Evolutionary conservation across 2,888 invertebrate species (phyloP).

Genomic region (Oscheius sp.): DNA sequence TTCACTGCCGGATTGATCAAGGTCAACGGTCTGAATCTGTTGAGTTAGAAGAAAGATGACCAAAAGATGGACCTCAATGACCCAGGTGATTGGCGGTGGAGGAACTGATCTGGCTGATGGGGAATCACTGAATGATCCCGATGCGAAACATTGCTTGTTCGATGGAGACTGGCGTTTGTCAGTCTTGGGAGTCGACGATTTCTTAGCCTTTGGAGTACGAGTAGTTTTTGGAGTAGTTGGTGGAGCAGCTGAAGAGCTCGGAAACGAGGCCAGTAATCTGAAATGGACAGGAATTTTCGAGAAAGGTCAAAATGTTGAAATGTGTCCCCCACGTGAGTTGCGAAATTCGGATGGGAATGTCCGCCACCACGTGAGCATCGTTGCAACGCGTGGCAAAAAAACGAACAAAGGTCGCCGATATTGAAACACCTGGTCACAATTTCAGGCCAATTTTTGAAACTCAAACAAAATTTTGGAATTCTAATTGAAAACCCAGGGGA

Average conservation of each 20-base stretch:
- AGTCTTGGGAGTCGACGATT: neutral
- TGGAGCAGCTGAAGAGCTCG: neutral
- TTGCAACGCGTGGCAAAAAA: neutral
- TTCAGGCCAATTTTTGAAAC: too few relatives aligned
- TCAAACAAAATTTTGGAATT: too few relatives aligned
- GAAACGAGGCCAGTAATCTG: slow-evolving; percentile 12
- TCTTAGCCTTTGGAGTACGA: neutral
- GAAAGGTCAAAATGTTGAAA: neutral
- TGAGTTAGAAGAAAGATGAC: neutral
- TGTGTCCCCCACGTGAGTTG: neutral
- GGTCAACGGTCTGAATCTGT: neutral
- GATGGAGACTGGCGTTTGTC: slow-evolving; percentile 17
- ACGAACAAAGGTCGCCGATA: neutral
- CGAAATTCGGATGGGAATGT: neutral
- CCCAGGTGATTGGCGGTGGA: slow-evolving; percentile 11
- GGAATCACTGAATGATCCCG: slow-evolving; percentile 13
- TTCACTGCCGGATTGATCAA: slow-evolving; percentile 19
- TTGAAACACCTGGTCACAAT: too few relatives aligned
- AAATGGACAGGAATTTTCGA: neutral
- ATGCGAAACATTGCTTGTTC: slow-evolving; percentile 18
- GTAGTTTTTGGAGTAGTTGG: slow-evolving; percentile 6
- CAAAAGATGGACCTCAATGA: neutral
- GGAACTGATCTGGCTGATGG: slow-evolving; percentile 20
- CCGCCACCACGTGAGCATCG: neutral
- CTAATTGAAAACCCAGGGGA: too few relatives aligned